These are phyloP conservation scores for Boloria euphrosyne DNA, from an alignment of 2,888 invertebrate genomes.

Conservation along the genomic window DNA sequence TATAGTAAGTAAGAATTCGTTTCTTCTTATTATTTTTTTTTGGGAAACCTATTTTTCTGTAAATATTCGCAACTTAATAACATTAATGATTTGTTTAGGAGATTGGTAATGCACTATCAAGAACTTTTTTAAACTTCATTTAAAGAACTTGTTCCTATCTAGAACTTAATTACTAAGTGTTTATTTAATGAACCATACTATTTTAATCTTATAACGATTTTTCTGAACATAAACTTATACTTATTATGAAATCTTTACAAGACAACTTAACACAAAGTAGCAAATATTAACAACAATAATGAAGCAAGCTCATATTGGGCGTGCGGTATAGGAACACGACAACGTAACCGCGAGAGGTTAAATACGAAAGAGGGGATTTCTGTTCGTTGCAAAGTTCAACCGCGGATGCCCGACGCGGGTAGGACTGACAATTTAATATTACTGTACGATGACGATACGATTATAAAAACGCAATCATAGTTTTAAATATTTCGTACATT, in stretches of 20 bases:
- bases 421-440: slow-evolving; percentile 34
- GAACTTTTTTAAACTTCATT: no score
- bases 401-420: slow-evolving; percentile 60
- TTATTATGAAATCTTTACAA: neutral
- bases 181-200: neutral
- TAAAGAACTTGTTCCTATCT: no score
- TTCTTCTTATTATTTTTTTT: no score
- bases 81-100: no score
- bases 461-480: neutral
- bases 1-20: no score
- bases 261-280: slow-evolving; percentile 4
- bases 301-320: slow-evolving; percentile 31
- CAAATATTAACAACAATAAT: slow-evolving; percentile 31
- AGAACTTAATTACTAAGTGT: neutral
- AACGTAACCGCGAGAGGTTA: slow-evolving; percentile 63
- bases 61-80: no score
- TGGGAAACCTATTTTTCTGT: no score
- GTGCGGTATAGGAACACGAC: slow-evolving; percentile 48
- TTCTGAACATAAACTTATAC: no score
- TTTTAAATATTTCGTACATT: no score
- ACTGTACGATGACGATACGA: slow-evolving; percentile 29
- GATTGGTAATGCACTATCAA: no score
- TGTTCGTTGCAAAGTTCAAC: slow-evolving; percentile 71
- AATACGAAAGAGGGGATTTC: slow-evolving; percentile 74
- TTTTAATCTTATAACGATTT: no score